These are phyloP conservation scores for Brachylomia viminalis DNA, from an alignment of 2,888 invertebrate genomes.

Conservation along the genomic window DNA sequence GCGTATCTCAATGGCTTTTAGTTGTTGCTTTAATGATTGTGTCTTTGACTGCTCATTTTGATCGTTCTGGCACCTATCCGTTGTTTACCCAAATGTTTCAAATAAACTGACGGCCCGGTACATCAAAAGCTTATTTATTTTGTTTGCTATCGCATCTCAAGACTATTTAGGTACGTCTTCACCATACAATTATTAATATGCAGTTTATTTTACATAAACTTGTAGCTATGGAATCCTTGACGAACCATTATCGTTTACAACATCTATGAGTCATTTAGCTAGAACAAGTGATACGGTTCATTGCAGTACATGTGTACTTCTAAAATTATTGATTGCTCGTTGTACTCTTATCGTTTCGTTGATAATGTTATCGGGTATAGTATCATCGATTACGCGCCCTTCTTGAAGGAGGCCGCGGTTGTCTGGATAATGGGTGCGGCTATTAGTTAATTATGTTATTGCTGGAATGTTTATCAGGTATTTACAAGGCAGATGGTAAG, in stretches of 20 bases:
- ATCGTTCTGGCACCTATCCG: not conserved
- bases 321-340: constrained; percentile 61
- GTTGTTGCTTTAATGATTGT: not conserved
- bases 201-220: constrained; percentile 36
- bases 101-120: not conserved
- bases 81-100: not conserved
- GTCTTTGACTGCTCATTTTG: not conserved
- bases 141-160: not conserved
- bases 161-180: not conserved
- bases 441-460: constrained; percentile 13
- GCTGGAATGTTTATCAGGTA: constrained; percentile 19
- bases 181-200: constrained; percentile 2
- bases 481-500: no score
- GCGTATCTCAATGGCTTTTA: not conserved
- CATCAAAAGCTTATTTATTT: not conserved
- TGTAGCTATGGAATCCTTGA: constrained; percentile 36
- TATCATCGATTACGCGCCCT: constrained; percentile 56
- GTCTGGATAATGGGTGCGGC: constrained; percentile 17
- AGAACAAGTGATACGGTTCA: constrained; percentile 52
- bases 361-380: constrained; percentile 58
- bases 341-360: constrained; percentile 47
- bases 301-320: constrained; percentile 45
- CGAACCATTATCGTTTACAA: constrained; percentile 41
- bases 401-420: constrained; percentile 57
- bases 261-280: constrained; percentile 53